phyloP scores from a whole-genome alignment of 2,797 vertebrate genomes.

The Helostoma temminkii region DNA sequence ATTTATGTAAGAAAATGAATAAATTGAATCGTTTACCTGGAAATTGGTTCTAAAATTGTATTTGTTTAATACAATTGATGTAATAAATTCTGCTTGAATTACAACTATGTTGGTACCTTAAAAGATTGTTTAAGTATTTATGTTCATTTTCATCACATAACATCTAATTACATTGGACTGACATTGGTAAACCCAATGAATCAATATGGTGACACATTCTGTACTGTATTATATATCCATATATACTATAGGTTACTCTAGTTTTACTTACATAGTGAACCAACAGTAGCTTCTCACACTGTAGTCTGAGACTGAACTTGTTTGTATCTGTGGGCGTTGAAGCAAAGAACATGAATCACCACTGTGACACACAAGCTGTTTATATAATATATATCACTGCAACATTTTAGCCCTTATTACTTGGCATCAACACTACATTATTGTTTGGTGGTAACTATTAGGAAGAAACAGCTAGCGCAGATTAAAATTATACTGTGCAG shows the following conservation, averaged over 20 bases:
- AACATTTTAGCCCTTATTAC: constrained; percentile 10
- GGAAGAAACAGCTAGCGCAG: not conserved
- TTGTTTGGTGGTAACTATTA: constrained; percentile 22
- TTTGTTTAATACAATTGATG: constrained; percentile 16
- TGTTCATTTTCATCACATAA: not conserved
- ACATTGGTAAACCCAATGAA: not conserved
- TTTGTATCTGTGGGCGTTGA: constrained; percentile 53
- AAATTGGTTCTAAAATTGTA: constrained; percentile 28
- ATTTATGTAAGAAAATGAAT: constrained; percentile 82
- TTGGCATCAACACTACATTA: constrained; percentile 14
- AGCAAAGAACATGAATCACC: constrained; percentile 64
- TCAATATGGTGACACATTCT: not conserved
- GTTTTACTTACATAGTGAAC: not conserved
- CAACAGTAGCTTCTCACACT: constrained; percentile 6
- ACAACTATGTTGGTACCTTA: not conserved
- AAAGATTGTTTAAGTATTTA: not conserved
- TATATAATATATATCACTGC: constrained; percentile 10
- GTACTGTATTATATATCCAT: not conserved
- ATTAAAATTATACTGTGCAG: constrained; percentile 12
- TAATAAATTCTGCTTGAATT: constrained; percentile 23
- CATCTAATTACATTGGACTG: not conserved
- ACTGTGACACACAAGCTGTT: constrained; percentile 52
- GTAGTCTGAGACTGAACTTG: constrained; percentile 30
- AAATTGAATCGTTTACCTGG: constrained; percentile 65
- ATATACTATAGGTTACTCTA: not conserved